Evolutionary conservation across 37 sponge, comb jelly and placozoan genomes (phyloP), one percentile per base, ranked within the genome.

Genomic region (Spongia lamella): DNA sequence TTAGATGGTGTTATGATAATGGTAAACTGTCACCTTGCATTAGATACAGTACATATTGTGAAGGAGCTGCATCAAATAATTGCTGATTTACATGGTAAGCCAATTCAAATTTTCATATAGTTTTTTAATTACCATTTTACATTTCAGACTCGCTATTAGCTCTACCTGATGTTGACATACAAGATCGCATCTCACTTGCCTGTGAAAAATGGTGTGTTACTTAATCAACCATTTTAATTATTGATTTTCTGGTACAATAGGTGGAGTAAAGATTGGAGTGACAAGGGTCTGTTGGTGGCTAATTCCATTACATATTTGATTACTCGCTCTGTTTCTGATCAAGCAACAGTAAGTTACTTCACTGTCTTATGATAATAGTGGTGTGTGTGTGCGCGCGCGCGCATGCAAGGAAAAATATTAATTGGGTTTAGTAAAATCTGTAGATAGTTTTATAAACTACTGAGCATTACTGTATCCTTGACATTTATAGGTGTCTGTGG

Each of bases 151-250:
- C 47, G 9, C 47, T 43, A 9, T 43, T 43, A 43, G 9, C 47
- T 9, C 5, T 43, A 13, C 47, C 62, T 61, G 30, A 29, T 33
- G 54, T 61, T 61, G 55, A 73, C 27, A 55, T 84, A 13, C 82
- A 81, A 73, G 77, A 81, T 34, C 39, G 57, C 16, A 73, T 79
- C 11, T 68, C 70, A 40, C 15, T 17, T 32, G 29, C 86, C 62
- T 82, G 77, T 72, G 92, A 91, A 83, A 22, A 55, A 15, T 91
- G 92, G 86, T 86, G 82, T 79, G 47, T 43, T 13, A 43, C 47
- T 43, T 43, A 13, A 43, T 43, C 47, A 43, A 5, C 5, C 47
- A 43, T 9, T 43, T 9, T 21, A 27, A n/a, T n/a, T n/a, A n/a
- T 43, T 43, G 47, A 13, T 13, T 43, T 5, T 9, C 47, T 9